phyloP scores from a whole-genome alignment of 1,140 invertebrate genomes.

The honey bee (Apis mellifera) region Amel_HAv3.1 CM009931.2:12887501-12888000 shows the following conservation, averaged over 20 bases:
- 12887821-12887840: conserved; percentile 19
- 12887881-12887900: too few relatives aligned
- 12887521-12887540: conserved; percentile 56
- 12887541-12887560: conserved; percentile 65
- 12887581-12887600: conserved; percentile 78
- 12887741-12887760: conserved; percentile 59
- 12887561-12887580: conserved; percentile 65
- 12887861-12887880: too few relatives aligned
- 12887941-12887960: too few relatives aligned
- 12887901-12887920: too few relatives aligned
- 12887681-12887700: conserved; percentile 54
- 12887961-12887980: too few relatives aligned
- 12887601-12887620: conserved; percentile 75
- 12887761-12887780: conserved; percentile 45
- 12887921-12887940: too few relatives aligned
- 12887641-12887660: conserved; percentile 37
- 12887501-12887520: conserved; percentile 30
- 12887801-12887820: conserved; percentile 48
- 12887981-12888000: too few relatives aligned
- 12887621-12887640: conserved; percentile 71
- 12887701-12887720: conserved; percentile 50
- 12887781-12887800: conserved; percentile 60
- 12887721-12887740: conserved; percentile 58
- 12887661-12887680: conserved; percentile 11
- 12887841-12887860: not conserved